These are phyloP conservation scores for Budorcas taxicolor DNA, from an alignment of 2,113 vertebrate genomes.

Conservation along the genomic window DNA sequence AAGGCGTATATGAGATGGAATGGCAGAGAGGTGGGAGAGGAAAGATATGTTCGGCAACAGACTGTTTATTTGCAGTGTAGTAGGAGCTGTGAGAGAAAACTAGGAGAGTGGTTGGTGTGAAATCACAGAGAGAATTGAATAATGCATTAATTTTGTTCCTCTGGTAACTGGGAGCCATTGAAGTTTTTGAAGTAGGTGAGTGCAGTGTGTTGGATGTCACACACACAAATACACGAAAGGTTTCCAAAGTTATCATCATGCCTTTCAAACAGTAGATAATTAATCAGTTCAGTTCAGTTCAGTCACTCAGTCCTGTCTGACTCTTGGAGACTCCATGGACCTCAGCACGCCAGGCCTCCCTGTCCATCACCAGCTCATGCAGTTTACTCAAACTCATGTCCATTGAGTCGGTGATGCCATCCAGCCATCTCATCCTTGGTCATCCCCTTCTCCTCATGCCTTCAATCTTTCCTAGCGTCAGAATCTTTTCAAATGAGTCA, in stretches of 20 bases:
- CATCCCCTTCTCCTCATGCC: not conserved
- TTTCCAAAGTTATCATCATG: not conserved
- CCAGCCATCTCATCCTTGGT: not conserved
- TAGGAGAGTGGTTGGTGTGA: not conserved
- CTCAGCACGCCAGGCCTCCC: not conserved
- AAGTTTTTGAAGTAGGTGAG: not conserved
- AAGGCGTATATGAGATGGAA: not conserved
- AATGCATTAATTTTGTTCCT: not conserved
- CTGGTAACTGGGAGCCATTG: not conserved
- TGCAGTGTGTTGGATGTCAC: not conserved
- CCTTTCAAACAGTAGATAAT: not conserved
- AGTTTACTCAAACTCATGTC: not conserved
- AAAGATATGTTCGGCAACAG: not conserved
- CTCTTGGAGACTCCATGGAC: not conserved
- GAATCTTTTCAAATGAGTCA: not conserved
- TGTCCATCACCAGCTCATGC: not conserved
- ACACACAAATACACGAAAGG: not conserved
- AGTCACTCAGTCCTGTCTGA: accelerated
- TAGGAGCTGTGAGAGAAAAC: not conserved
- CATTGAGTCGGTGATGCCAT: not conserved
- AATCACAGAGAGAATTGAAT: not conserved
- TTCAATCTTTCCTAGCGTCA: not conserved
- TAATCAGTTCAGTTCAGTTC: not conserved
- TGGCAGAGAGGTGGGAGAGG: not conserved
- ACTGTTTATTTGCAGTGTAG: not conserved